Evolutionary conservation across 53 echinoderm and acorn worm genomes (phyloP), one percentile per base, ranked within the genome.

Genomic region (Luidia sarsii): DNA sequence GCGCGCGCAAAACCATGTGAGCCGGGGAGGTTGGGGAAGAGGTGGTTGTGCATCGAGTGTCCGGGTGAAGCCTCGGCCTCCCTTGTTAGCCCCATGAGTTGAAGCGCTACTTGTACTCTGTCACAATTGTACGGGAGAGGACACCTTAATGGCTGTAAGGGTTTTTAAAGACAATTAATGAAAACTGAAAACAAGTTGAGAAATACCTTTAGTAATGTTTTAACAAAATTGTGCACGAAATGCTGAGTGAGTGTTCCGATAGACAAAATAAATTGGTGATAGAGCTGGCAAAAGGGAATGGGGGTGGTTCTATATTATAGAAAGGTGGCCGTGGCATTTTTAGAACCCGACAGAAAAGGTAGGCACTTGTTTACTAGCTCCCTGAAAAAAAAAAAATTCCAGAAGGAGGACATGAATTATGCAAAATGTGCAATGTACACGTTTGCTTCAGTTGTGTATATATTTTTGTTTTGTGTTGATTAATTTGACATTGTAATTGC

Each of bases 211-310:
- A 55, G 33, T 72, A 56, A 72, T 38, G 11, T 66, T 36, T 23
- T 27, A 61, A 61, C 31, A 22, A 71, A 67, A 37, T 56, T 55
- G 54, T 72, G 72, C 56, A 72, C 56, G 57, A 72, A 36, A 72
- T 28, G 55, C 72, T 72, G 39, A 39, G 56, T 54, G 57, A 54
- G 56, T 25, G 53, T 36, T 20, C 18, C 16, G 33, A 33, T n/a
- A n/a, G n/a, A 70, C 19, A 38, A 54, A 65, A 39, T 34, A 65
- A 39, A 72, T 36, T 53, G 55, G 25, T 36, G 16, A 55, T 33
- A 37, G 38, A 72, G 13, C 53, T 38, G 35, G n/a, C n/a, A n/a
- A n/a, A n/a, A n/a, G n/a, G n/a, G n/a, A n/a, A n/a, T n/a, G n/a
- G n/a, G n/a, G n/a, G n/a, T n/a, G n/a, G n/a, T n/a, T n/a, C n/a